phyloP scores from a whole-genome alignment of 23 tunicate genomes.

The Trididemnum clinides region DNA sequence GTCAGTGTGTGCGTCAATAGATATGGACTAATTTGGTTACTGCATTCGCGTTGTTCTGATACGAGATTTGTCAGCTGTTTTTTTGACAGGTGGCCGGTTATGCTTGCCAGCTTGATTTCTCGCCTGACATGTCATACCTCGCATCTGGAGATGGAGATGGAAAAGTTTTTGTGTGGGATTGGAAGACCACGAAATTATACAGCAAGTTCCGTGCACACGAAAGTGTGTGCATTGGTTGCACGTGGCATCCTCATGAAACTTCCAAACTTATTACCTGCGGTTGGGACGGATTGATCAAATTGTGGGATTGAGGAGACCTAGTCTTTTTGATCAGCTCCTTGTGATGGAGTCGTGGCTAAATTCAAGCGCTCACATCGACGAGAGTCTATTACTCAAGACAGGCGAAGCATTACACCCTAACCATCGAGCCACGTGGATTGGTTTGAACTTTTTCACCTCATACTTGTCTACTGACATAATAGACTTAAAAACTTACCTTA shows the following conservation, averaged over 20 bases:
- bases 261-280: constrained; percentile 93
- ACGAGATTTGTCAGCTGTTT: too few species aligned
- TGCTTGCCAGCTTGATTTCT: constrained; percentile 91
- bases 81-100: constrained; percentile 89
- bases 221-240: constrained; percentile 84
- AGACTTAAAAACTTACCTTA: too few species aligned
- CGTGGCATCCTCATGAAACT: constrained; percentile 98
- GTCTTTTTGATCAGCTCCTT: not conserved
- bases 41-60: too few species aligned
- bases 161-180: constrained; percentile 94
- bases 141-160: constrained; percentile 97
- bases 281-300: constrained; percentile 95
- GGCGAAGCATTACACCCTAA: too few species aligned
- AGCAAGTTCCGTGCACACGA: constrained; percentile 98
- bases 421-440: too few species aligned
- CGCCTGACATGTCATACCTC: constrained; percentile 96
- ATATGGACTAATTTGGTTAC: too few species aligned
- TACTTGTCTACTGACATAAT: too few species aligned
- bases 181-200: constrained; percentile 94
- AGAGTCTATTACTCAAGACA: too few species aligned
- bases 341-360: not conserved
- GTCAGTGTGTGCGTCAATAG: too few species aligned
- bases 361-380: too few species aligned
- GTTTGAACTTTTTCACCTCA: too few species aligned
- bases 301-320: constrained; percentile 73